Base-by-base conservation (phyloP, 2,113 vertebrate genomes). In the Varanus komodoensis region DNA sequence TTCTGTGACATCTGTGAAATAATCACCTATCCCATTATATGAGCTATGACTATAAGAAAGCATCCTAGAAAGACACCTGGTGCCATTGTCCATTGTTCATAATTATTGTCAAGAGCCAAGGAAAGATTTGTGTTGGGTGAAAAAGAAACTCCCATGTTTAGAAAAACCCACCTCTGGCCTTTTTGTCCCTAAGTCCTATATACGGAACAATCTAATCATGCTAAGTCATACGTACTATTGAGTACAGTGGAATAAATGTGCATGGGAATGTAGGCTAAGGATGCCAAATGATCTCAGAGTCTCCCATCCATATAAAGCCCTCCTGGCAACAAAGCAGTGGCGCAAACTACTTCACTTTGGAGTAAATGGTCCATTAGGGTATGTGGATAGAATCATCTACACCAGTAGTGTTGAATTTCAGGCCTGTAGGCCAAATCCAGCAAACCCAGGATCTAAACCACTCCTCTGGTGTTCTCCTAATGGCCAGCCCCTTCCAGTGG, bases 61-160 rank as follows among this genome's bases (percentile, higher is more conserved):
- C 67, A 0, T 8, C 93, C 91, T 92, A 89, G 75, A 94, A 38
- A 93, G 88, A 57, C 87, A 91, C 90, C 90, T 93, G 91, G 88
- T 86, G 91, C 75, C 77, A 69, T 89, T 69, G n/a, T 17, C 52
- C 69, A 67, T 85, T 88, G 92, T 82, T 19, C 69, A 89, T 79
- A 87, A 91, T 84, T 32, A 73, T 8, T 38, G 19, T 44, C 75
- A 78, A 50, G 38, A 77, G 8, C 32, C 50, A 81, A 81, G 50
- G n/a, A 81, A 81, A 81, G 27, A 19, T 54, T 54, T 57, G n/a
- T 74, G n/a, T 57, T 81, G 50, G 4, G 27, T 32, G 52, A 57
- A 57, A 11, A 19, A 19, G 14, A 38, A 78, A 48, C 38, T 78
- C 38, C 8, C 29, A n/a, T 23, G 8, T 25, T 25, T 78, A 7